Percentiles rank a stretch among this genome's conserved stretches.
Conservation (phyloP, 2,113 vertebrate genomes). For the Mionectes macconnelli region DNA sequence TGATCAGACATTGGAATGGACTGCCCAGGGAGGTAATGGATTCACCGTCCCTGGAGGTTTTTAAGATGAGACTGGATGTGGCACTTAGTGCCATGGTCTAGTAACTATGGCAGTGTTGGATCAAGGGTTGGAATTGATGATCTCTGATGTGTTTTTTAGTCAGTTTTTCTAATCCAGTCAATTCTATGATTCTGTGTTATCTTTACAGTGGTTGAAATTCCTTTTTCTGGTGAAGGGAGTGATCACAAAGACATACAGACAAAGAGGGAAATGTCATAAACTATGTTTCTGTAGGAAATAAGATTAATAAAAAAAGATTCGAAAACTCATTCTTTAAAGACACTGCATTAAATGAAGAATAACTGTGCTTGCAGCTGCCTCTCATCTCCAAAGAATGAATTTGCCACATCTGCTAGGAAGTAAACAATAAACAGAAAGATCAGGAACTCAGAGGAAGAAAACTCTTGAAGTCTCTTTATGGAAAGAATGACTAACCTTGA, state of each 20-base stretch:
- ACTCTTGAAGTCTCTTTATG: not conserved
- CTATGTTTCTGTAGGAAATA: not conserved
- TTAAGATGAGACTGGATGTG: too few relatives aligned
- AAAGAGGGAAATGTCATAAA: accelerated
- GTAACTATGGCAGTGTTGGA: too few relatives aligned
- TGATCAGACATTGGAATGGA: too few relatives aligned
- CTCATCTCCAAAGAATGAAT: not conserved
- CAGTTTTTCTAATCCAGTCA: too few relatives aligned
- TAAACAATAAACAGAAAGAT: not conserved
- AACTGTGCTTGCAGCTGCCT: not conserved
- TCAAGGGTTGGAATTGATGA: too few relatives aligned
- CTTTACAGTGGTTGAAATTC: not conserved
- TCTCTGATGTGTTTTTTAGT: too few relatives aligned
- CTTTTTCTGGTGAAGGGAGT: not conserved
- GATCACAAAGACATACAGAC: not conserved
- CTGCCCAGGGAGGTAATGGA: too few relatives aligned
- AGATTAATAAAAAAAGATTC: not conserved
- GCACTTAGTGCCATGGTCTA: too few relatives aligned
- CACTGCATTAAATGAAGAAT: not conserved
- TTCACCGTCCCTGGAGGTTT: too few relatives aligned
- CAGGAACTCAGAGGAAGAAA: not conserved
- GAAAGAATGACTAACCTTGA: not conserved
- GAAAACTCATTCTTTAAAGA: not conserved
- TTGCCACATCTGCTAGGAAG: not conserved
- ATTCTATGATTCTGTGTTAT: not conserved